These are phyloP conservation scores for Synanthedon vespiformis DNA, from an alignment of 2,888 invertebrate genomes.

Conservation along the genomic window DNA sequence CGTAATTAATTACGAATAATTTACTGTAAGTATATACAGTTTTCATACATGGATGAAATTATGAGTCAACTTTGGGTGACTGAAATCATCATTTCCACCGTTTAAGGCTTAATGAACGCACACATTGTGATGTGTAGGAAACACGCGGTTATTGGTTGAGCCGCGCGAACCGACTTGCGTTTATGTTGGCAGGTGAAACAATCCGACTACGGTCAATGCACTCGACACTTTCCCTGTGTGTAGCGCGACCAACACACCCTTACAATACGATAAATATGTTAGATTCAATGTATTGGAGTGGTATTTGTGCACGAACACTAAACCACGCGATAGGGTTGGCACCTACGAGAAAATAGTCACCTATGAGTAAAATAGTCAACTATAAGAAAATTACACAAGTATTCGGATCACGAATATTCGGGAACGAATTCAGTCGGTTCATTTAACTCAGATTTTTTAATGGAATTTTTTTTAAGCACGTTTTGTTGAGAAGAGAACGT, in stretches of 20 bases:
- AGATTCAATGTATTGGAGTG: background rate
- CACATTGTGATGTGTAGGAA: constrained; percentile 2
- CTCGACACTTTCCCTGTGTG: constrained; percentile 30
- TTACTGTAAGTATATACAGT: background rate
- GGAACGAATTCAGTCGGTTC: no score
- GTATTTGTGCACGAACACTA: background rate
- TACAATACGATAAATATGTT: background rate
- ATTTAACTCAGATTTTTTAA: no score
- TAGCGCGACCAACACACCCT: constrained; percentile 2
- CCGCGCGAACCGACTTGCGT: constrained; percentile 32
- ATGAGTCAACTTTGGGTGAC: background rate
- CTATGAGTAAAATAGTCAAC: no score
- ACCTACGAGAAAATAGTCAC: no score
- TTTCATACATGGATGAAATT: background rate
- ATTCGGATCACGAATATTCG: no score
- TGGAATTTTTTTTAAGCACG: no score
- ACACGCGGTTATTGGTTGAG: constrained; percentile 28
- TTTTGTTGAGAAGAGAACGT: no score
- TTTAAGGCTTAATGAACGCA: constrained; percentile 27
- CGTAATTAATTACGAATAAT: no score
- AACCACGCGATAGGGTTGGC: background rate
- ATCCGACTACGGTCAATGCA: constrained; percentile 48
- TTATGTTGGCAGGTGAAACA: constrained; percentile 62
- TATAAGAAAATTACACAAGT: no score
- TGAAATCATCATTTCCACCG: constrained; percentile 21